Evolutionary conservation across 2,797 vertebrate species (phyloP).

Genomic region (Scleropages formosus): DNA sequence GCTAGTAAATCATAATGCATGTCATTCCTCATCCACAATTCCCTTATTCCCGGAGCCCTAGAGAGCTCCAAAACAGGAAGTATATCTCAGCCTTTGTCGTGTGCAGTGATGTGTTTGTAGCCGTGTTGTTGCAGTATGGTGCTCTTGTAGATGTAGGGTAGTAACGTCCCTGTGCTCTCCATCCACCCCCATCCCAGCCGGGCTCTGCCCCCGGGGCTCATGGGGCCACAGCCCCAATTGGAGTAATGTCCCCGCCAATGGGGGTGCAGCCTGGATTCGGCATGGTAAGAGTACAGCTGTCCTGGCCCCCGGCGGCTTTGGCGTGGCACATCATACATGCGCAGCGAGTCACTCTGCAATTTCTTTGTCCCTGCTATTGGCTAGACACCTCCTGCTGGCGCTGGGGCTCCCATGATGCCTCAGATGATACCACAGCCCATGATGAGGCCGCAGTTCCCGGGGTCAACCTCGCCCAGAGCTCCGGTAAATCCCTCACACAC

Average conservation of each 20-base stretch:
- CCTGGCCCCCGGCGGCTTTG: not conserved
- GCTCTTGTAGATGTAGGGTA: conserved; percentile 52
- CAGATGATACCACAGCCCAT: conserved; percentile 82
- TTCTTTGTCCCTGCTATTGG: conserved; percentile 40
- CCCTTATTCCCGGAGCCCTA: conserved; percentile 3
- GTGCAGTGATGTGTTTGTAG: conserved; percentile 11
- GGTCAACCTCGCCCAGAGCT: conserved; percentile 71
- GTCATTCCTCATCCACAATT: too few relatives aligned
- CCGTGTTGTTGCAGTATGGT: conserved; percentile 29
- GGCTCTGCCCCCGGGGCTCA: conserved; percentile 56
- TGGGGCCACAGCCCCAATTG: conserved; percentile 13
- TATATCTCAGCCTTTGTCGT: conserved; percentile 7
- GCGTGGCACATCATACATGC: conserved; percentile 31
- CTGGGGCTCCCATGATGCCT: conserved; percentile 87
- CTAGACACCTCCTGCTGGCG: conserved; percentile 77
- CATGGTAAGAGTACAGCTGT: conserved; percentile 79
- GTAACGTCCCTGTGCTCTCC: conserved; percentile 62
- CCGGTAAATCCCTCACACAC: conserved; percentile 67
- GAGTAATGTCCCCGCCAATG: conserved; percentile 60
- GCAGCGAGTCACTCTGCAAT: conserved; percentile 22
- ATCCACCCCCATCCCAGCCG: conserved; percentile 62
- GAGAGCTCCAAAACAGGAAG: conserved; percentile 25
- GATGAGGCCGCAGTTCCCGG: conserved; percentile 86
- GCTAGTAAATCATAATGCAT: too few relatives aligned
- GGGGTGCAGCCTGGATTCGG: conserved; percentile 81